Conservation (phyloP, 2,797 vertebrate species). For the Pipistrellus pygmaeus region DNA sequence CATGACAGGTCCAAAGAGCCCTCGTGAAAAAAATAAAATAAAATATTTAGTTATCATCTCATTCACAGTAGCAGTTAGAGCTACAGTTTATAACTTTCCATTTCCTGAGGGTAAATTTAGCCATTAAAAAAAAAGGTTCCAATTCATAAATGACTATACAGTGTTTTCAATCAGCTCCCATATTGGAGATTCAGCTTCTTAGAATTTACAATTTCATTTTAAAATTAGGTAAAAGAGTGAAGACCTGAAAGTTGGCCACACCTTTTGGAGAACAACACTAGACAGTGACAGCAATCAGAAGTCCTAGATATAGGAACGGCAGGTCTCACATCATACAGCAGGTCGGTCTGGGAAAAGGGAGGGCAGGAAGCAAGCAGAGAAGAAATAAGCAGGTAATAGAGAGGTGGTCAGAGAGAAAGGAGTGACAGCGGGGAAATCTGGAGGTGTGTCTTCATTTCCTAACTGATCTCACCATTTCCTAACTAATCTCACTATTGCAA, state of each 20-base stretch:
- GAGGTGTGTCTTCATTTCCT: background rate
- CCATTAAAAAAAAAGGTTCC: background rate
- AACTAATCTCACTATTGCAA: background rate
- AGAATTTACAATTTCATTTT: conserved; percentile 27
- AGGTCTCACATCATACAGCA: background rate
- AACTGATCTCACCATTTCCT: background rate
- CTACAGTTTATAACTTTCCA: conserved; percentile 47
- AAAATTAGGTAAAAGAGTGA: background rate
- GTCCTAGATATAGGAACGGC: background rate
- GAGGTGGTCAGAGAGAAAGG: background rate
- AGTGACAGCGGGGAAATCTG: background rate
- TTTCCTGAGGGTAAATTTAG: conserved; percentile 67
- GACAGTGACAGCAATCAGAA: background rate
- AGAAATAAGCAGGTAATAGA: background rate
- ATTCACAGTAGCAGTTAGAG: conserved; percentile 5
- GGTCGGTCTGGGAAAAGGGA: too few species aligned
- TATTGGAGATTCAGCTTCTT: background rate
- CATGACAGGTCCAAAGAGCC: conserved; percentile 25
- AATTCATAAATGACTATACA: background rate
- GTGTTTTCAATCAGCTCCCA: background rate
- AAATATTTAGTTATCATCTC: conserved; percentile 16
- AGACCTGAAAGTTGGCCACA: background rate
- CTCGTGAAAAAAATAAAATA: conserved; percentile 50
- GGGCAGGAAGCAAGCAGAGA: background rate
- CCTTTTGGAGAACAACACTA: background rate